Base-by-base conservation (phyloP, 2,797 vertebrate species). In the Merluccius polli region DNA sequence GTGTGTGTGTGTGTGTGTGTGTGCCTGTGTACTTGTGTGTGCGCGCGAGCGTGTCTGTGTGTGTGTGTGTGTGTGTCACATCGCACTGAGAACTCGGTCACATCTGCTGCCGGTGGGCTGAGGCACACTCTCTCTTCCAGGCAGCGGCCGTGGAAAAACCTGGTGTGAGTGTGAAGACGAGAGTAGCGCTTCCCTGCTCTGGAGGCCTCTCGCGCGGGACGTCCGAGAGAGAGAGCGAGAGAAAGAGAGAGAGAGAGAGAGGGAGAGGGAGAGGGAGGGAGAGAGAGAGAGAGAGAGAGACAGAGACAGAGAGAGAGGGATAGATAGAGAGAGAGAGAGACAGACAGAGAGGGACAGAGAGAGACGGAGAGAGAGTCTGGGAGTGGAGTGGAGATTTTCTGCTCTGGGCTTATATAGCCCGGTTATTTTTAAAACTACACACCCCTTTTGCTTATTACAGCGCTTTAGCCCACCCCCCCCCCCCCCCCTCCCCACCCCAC, bases 391-490 rank as follows among this genome's bases (percentile, higher is more conserved):
- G 95, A 95, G 52, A 59, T 59, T 59, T 94, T 94, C 93, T 94
- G 87, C 89, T 16, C 89, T 13, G 78, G 90, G 94, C 89, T 97
- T 98, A 95, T 98, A 98, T 98, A 98, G 91, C 90, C 6, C 89
- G 72, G 97, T 96, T 98, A 98, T 98, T 98, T 98, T 98, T 98
- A 98, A 59, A 59, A 95, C 95, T 93, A 33, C 92, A 89, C 94
- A 92, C 94, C 95, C 95, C 95, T 90, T 73, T 89, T 92, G 94
- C 94, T 95, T 95, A 95, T 96, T 95, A 94, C 95, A 91, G 92
- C 81, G 93, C 94, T 96, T 59, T 59, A 24, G 52, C 52, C 48
- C 48, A 96, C 96, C 97, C 96, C 94, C 95, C 93, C 83, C 70
- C 33, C 11, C 11, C n/a, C 12, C 12, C 32, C 68, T 2, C 27